These are phyloP conservation scores for Agrochola lota DNA, from an alignment of 2,888 invertebrate genomes.

Conservation along the genomic window DNA sequence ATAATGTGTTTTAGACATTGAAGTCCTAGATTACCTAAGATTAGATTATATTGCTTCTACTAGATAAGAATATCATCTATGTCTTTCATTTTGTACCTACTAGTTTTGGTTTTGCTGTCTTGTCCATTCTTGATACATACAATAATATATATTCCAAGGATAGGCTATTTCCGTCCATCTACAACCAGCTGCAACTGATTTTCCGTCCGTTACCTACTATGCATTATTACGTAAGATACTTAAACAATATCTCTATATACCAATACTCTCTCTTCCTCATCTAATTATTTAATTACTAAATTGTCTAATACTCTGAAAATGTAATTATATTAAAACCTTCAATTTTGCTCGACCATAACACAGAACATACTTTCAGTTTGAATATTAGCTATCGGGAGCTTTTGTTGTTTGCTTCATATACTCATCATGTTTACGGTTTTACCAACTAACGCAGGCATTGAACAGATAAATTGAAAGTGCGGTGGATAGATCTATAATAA, in stretches of 20 bases:
- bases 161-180: background rate
- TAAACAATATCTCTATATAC: background rate
- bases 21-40: background rate
- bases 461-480: slow-evolving; percentile 33
- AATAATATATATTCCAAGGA: background rate
- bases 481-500: slow-evolving; percentile 48
- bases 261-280: background rate
- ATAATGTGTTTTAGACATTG: background rate
- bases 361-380: slow-evolving; percentile 48
- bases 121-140: background rate
- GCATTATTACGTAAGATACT: background rate
- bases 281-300: slow-evolving; percentile 37
- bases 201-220: background rate
- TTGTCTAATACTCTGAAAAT: slow-evolving; percentile 29
- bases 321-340: slow-evolving; percentile 47
- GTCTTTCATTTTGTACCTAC: background rate
- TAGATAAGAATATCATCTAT: background rate
- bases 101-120: background rate
- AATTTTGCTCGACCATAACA: slow-evolving; percentile 46
- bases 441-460: slow-evolving; percentile 35
- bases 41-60: background rate
- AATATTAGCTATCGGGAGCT: slow-evolving; percentile 48
- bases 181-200: background rate
- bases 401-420: slow-evolving; percentile 36
- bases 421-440: slow-evolving; percentile 52